phyloP scores from a whole-genome alignment of 2,888 invertebrate genomes.

The Campoplex nolae region DNA sequence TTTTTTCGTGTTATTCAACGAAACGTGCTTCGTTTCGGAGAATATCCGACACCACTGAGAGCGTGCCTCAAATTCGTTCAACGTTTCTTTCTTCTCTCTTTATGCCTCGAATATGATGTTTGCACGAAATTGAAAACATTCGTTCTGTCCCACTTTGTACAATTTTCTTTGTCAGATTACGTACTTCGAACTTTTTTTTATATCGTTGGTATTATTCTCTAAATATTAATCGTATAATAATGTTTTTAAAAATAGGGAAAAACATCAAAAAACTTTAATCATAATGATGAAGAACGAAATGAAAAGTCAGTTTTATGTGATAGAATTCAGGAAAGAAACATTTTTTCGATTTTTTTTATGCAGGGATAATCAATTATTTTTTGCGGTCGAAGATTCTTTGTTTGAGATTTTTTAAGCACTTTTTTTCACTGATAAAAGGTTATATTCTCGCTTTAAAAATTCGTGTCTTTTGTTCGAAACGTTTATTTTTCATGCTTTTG shows the following conservation, averaged over 20 bases:
- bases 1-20: conserved; percentile 67
- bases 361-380: background rate
- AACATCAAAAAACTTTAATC: background rate
- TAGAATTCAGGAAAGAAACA: too few species aligned
- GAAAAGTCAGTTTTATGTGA: background rate
- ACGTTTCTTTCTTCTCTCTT: background rate
- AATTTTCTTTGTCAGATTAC: background rate
- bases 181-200: background rate
- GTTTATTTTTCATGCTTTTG: background rate
- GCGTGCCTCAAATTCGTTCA: background rate
- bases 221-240: background rate
- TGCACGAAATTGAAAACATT: background rate
- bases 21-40: conserved; percentile 55
- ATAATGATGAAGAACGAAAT: background rate
- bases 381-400: background rate
- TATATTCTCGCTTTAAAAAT: background rate
- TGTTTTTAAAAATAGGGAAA: background rate
- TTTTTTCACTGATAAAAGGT: background rate
- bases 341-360: background rate
- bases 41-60: background rate
- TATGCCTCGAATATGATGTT: background rate
- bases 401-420: background rate
- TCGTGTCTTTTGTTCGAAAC: background rate
- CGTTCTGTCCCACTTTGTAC: background rate
- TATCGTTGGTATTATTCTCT: background rate